A percentile compares a stretch with the other conserved stretches of the same genome.
Conservation (phyloP, 2,888 invertebrate species). For the Elmis aenea region DNA sequence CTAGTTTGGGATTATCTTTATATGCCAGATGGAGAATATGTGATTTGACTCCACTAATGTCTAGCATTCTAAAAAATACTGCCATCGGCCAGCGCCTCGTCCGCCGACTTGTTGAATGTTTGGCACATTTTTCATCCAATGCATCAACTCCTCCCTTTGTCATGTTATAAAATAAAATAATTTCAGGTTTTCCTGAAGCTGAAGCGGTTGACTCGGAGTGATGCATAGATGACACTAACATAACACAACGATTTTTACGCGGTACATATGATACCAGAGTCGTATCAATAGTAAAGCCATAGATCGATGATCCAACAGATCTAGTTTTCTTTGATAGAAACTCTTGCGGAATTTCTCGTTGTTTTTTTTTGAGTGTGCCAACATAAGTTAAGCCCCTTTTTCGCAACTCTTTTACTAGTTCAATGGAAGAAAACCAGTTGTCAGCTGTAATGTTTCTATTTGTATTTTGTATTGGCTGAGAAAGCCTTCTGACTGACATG, state of each 20-base stretch:
- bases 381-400: constrained; percentile 15
- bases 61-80: constrained; percentile 6
- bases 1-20: constrained; percentile 1
- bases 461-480: background rate
- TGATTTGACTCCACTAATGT: constrained; percentile 6
- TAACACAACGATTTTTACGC: constrained; percentile 23
- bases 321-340: constrained; percentile 26
- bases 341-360: constrained; percentile 28
- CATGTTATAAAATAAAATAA: constrained; percentile 23
- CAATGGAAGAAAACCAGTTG: constrained; percentile 4
- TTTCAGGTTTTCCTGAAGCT: constrained; percentile 21
- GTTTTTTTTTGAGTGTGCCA: constrained; percentile 27
- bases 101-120: constrained; percentile 1
- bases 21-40: background rate
- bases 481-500: background rate
- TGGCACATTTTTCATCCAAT: constrained; percentile 7
- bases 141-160: constrained; percentile 26
- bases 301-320: constrained; percentile 16
- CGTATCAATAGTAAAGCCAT: constrained; percentile 25
- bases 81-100: constrained; percentile 4
- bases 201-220: constrained; percentile 12
- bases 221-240: constrained; percentile 26
- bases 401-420: constrained; percentile 1
- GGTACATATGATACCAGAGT: constrained; percentile 24
- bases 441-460: constrained; percentile 1